phyloP scores from a whole-genome alignment of 2,797 vertebrate species.

The Geotrypetes seraphini region DNA sequence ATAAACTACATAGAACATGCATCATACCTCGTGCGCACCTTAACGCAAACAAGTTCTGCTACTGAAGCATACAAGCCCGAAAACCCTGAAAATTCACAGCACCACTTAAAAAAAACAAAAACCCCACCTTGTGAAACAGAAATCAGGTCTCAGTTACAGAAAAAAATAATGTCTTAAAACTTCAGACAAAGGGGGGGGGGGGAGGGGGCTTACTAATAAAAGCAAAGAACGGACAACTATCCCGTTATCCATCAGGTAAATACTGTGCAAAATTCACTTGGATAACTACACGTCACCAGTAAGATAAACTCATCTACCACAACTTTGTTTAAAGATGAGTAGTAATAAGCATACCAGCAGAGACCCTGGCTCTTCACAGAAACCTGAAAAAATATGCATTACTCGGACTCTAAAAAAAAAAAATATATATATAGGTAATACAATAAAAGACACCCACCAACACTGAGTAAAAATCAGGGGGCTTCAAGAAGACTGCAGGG shows the following conservation, averaged over 20 bases:
- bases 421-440: no score
- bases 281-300: conserved; percentile 9
- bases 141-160: no score
- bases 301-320: conserved; percentile 34
- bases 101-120: conserved; percentile 21
- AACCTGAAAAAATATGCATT: conserved; percentile 44
- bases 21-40: no score
- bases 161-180: no score
- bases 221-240: conserved; percentile 51
- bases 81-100: conserved; percentile 17
- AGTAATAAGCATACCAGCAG: conserved; percentile 37
- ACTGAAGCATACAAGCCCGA: conserved; percentile 10
- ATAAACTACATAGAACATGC: conserved; percentile 43
- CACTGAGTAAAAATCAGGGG: conserved; percentile 30
- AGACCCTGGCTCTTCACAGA: conserved; percentile 42
- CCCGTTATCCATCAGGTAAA: conserved; percentile 33
- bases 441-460: conserved; percentile 54
- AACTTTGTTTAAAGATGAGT: conserved; percentile 36
- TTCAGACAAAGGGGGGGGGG: no score
- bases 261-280: conserved; percentile 24
- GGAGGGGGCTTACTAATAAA: no score
- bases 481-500: conserved; percentile 45
- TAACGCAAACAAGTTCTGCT: no score
- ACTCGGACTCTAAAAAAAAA: conserved; percentile 37
- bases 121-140: no score